These are phyloP conservation scores for Scopus umbretta DNA, from an alignment of 2,113 vertebrate species.

Conservation along the genomic window DNA sequence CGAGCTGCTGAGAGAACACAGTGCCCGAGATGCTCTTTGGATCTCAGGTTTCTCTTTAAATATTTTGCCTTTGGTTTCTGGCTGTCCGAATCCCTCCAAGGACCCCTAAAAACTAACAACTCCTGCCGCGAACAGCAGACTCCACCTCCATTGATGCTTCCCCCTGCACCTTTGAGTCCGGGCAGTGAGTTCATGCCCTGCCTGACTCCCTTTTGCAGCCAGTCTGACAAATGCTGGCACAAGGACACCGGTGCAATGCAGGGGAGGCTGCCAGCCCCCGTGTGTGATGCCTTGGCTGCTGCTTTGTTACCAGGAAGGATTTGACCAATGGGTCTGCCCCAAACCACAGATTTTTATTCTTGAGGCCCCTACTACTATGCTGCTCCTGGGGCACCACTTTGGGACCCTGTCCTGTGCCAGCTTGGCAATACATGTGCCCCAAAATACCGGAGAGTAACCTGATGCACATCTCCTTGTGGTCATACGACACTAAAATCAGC, in stretches of 20 bases:
- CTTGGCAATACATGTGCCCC: accelerated
- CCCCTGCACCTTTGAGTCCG: accelerated
- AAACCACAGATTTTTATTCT: not conserved
- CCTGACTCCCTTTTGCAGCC: not conserved
- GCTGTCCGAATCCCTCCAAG: not conserved
- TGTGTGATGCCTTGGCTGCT: not conserved
- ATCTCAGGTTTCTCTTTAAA: slow-evolving; percentile 25
- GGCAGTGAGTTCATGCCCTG: not conserved
- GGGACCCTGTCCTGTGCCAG: not conserved
- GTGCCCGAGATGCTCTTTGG: not conserved
- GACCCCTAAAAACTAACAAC: not conserved
- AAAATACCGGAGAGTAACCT: not conserved
- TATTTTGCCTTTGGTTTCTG: slow-evolving; percentile 8
- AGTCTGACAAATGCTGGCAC: not conserved
- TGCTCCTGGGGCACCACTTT: not conserved
- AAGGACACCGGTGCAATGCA: accelerated
- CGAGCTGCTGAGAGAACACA: not conserved
- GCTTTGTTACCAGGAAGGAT: not conserved
- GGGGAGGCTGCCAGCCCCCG: not conserved
- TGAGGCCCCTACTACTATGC: not conserved
- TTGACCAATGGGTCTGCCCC: not conserved
- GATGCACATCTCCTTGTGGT: not conserved
- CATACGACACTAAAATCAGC: not conserved
- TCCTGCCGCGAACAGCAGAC: not conserved
- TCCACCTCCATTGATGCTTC: not conserved